Evolutionary conservation across 2,113 vertebrate genomes (phyloP), one percentile per base, ranked within the genome.

Genomic region (Corythornis cristatus): DNA sequence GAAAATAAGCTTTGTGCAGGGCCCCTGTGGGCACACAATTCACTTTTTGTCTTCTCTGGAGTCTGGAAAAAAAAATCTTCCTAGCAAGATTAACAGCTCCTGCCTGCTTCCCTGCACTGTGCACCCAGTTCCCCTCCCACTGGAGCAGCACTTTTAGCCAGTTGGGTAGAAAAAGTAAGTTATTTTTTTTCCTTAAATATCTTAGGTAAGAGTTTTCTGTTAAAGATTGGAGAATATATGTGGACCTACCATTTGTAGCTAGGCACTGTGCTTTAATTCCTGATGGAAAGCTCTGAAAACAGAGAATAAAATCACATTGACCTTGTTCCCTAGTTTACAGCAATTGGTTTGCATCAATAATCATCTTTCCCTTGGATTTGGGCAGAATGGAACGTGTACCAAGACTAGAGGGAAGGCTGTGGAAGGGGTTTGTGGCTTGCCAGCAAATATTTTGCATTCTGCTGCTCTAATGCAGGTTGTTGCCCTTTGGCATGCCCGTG

Each of bases 11-110:
- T 80, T 29, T 46, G 23, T 13, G 60, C 11, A 6, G 74, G 28
- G 29, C 57, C 28, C 1, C 22, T 12, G 53, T 1, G 1, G 37
- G 33, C 1, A 0, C 2, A 1, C 11, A 2, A 25, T 31, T 65
- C 18, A 0, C 0, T 4, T 73, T 68, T 58, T 22, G 9, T 12
- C 16, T 33, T 12, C 12, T 33, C 31, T 28, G 0, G 25, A 29
- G 14, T 37, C 14, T 10, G 21, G 62, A 83, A 88, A 75, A 88
- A 75, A 33, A 67, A 28, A 13, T 35, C 28, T 58, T 88, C 33
- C 48, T 29, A 28, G 43, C 33, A 61, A 15, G 42, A 8, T 73
- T 6, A 76, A 9, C 73, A 58, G 0, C 57, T 28, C 7, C 68
- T 60, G 28, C 28, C n/a, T 71, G 22, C 12, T 35, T 33, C 45